Evolutionary conservation across 2,888 invertebrate genomes (phyloP).

Genomic region (Pristionchus mayeri): DNA sequence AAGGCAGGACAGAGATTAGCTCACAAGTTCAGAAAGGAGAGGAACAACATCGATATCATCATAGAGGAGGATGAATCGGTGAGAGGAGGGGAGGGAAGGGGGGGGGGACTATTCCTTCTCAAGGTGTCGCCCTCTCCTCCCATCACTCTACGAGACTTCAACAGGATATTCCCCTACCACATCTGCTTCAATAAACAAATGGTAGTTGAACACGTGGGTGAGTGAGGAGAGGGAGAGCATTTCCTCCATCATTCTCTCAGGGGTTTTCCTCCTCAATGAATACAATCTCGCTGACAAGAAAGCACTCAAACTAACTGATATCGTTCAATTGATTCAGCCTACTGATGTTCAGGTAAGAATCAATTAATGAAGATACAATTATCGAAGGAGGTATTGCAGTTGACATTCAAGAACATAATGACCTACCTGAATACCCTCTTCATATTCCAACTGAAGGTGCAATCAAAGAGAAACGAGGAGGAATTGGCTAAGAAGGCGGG

Average conservation of each 20-base stretch:
- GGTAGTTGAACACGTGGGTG: constrained; percentile 72
- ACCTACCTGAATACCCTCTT: constrained; percentile 71
- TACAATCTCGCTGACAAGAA: constrained; percentile 68
- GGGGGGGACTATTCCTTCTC: not conserved
- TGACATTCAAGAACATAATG: constrained; percentile 71
- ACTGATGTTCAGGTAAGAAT: constrained; percentile 66
- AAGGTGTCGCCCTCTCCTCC: not conserved
- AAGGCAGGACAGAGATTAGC: constrained; percentile 59
- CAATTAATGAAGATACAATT: not conserved
- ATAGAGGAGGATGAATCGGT: constrained; percentile 31
- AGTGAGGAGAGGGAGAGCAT: constrained; percentile 35
- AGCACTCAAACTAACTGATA: constrained; percentile 68
- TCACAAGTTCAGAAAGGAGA: constrained; percentile 59
- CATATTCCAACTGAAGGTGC: constrained; percentile 71
- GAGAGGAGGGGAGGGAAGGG: not conserved
- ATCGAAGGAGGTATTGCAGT: constrained; percentile 52
- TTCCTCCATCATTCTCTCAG: constrained; percentile 49
- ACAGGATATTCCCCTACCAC: constrained; percentile 71
- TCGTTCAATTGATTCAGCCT: constrained; percentile 71
- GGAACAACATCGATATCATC: constrained; percentile 41
- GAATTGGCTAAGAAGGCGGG: constrained; percentile 55
- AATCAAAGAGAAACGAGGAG: constrained; percentile 62
- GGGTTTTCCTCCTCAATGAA: constrained; percentile 66
- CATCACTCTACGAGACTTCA: constrained; percentile 56
- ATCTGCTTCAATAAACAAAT: constrained; percentile 73